Conservation (phyloP, 2,113 vertebrate species). For the Clupea harengus region DNA sequence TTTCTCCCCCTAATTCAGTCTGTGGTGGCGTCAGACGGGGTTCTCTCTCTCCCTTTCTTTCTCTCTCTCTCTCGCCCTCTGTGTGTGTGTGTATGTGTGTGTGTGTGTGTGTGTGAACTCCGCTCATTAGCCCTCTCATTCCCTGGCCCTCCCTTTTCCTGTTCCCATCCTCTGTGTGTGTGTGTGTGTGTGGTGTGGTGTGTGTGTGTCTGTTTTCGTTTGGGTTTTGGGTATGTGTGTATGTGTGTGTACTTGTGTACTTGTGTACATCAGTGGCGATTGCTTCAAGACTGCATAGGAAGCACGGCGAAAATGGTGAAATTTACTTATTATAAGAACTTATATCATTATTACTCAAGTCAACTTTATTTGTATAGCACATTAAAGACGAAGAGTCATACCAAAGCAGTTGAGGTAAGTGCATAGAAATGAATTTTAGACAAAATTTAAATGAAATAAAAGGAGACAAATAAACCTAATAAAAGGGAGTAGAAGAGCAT, state of each 20-base stretch:
- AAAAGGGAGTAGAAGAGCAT: too few species aligned
- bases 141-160: neutral
- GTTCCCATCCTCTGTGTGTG: neutral
- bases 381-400: too few species aligned
- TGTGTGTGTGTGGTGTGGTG: neutral
- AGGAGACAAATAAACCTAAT: too few species aligned
- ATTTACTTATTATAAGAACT: too few species aligned
- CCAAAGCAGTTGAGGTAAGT: too few species aligned
- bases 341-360: too few species aligned
- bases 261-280: neutral
- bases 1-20: neutral
- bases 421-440: too few species aligned
- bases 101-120: neutral
- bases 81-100: neutral
- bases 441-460: too few species aligned
- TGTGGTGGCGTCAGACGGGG: neutral
- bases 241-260: constrained; percentile 12
- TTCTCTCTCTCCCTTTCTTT: neutral
- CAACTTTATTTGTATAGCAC: too few species aligned
- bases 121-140: too few species aligned
- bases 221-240: neutral
- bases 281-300: too few species aligned
- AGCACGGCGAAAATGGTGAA: too few species aligned
- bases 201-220: neutral
- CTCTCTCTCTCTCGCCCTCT: neutral